phyloP scores from a whole-genome alignment of 1,140 invertebrate species.

The Subanguina moxae region DNA sequence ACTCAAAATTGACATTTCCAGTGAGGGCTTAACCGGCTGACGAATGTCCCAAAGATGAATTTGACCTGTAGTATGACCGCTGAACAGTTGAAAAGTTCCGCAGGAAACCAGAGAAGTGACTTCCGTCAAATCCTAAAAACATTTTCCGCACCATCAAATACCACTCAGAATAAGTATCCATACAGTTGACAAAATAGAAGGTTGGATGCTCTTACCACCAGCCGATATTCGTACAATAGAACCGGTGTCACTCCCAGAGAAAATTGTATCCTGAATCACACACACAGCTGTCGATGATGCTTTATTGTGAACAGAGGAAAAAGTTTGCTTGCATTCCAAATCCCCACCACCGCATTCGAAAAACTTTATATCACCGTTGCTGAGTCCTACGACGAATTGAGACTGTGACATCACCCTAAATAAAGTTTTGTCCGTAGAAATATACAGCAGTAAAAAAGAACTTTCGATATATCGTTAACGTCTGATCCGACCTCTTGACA shows the following conservation, averaged over 20 bases:
- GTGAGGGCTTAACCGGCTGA: not conserved
- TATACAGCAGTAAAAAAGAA: not conserved
- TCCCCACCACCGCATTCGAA: not conserved
- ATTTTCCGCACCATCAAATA: not conserved
- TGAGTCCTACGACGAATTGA: not conserved
- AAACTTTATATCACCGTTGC: conserved; percentile 2
- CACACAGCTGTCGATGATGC: conserved; percentile 20
- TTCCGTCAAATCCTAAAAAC: not conserved
- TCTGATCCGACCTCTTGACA: not conserved
- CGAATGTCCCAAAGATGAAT: conserved; percentile 24
- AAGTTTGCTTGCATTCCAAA: not conserved
- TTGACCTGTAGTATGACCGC: conserved; percentile 20
- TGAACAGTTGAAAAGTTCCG: conserved; percentile 10
- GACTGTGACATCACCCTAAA: not conserved
- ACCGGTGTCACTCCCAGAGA: conserved; percentile 22
- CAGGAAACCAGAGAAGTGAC: conserved; percentile 13
- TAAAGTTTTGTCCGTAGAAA: not conserved
- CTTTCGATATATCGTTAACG: conserved; percentile 21
- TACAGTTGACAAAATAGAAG: not conserved
- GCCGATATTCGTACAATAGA: conserved; percentile 16
- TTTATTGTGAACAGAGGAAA: conserved; percentile 8
- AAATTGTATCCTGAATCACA: conserved; percentile 18
- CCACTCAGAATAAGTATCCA: not conserved
- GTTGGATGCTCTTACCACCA: not conserved
- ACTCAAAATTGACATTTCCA: not conserved